Percentiles rank a stretch among this genome's conserved stretches.
Evolutionary conservation across 2,113 vertebrate genomes (phyloP).

Genomic region (Callaeas wilsoni): DNA sequence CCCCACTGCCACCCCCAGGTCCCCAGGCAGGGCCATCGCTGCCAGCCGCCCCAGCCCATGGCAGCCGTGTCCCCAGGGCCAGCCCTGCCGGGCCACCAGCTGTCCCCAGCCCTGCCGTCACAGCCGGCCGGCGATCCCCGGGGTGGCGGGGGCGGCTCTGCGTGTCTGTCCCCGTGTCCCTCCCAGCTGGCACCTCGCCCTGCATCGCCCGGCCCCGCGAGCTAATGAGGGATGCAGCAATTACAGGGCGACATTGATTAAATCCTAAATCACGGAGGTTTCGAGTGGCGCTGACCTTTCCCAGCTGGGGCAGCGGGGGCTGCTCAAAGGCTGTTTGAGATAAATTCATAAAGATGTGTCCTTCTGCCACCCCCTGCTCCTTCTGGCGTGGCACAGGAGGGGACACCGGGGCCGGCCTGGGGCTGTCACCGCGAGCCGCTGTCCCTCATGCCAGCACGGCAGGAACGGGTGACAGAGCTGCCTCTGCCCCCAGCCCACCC

Average conservation of each 20-base stretch:
- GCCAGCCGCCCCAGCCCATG: background rate
- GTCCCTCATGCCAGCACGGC: background rate
- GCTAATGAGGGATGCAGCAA: background rate
- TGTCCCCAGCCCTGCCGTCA: background rate
- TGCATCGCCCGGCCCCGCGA: background rate
- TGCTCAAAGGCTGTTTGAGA: background rate
- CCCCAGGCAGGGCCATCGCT: background rate
- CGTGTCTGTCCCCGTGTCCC: background rate
- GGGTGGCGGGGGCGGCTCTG: accelerated
- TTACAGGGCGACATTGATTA: background rate
- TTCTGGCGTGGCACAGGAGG: background rate
- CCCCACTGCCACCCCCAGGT: background rate
- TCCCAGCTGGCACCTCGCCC: background rate
- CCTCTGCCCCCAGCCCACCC: background rate
- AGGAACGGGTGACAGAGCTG: accelerated
- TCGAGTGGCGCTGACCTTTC: background rate
- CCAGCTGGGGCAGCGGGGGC: background rate
- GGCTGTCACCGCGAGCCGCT: accelerated
- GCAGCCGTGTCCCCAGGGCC: background rate
- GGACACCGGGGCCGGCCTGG: background rate
- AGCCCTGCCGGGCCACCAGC: background rate
- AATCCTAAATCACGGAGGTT: background rate
- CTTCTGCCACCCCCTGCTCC: background rate
- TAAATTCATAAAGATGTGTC: accelerated
- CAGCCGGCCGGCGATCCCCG: background rate